These are phyloP conservation scores for Cetoscarus ocellatus DNA, from an alignment of 2,797 vertebrate genomes.

Conservation along the genomic window DNA sequence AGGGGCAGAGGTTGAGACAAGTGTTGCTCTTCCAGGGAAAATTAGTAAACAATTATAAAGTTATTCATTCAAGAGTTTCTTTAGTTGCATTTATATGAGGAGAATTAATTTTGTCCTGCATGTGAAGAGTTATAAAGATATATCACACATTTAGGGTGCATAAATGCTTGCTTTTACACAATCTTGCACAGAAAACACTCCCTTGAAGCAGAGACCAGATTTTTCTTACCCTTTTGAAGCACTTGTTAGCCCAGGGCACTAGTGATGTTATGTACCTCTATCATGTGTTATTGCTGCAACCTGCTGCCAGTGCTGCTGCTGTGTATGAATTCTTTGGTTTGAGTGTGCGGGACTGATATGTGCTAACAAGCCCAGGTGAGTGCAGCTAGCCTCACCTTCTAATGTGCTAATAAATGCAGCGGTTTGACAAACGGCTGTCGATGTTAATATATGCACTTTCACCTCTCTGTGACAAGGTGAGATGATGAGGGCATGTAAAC, in stretches of 20 bases:
- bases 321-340: constrained; percentile 57
- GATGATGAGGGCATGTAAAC: constrained; percentile 78
- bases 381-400: constrained; percentile 79
- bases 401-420: constrained; percentile 92
- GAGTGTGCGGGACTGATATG: constrained; percentile 73
- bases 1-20: constrained; percentile 15
- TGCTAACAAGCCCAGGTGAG: constrained; percentile 90
- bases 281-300: constrained; percentile 47
- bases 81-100: neutral
- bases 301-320: constrained; percentile 53
- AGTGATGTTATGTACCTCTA: constrained; percentile 33
- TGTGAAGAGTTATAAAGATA: constrained; percentile 1
- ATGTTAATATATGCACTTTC: constrained; percentile 92
- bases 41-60: constrained; percentile 39
- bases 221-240: constrained; percentile 24
- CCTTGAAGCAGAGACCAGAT: constrained; percentile 13
- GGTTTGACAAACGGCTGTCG: constrained; percentile 88
- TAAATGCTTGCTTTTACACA: constrained; percentile 1
- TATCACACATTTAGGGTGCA: neutral
- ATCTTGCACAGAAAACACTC: constrained; percentile 10
- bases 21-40: constrained; percentile 28
- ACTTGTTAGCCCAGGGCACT: constrained; percentile 20
- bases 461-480: constrained; percentile 88
- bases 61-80: neutral
- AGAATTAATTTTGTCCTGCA: neutral